A percentile compares a stretch with the other conserved stretches of the same genome.
These are phyloP conservation scores for Schizopygopsis pylzovi DNA, from an alignment of 2,797 vertebrate species.

Conservation along the genomic window DNA sequence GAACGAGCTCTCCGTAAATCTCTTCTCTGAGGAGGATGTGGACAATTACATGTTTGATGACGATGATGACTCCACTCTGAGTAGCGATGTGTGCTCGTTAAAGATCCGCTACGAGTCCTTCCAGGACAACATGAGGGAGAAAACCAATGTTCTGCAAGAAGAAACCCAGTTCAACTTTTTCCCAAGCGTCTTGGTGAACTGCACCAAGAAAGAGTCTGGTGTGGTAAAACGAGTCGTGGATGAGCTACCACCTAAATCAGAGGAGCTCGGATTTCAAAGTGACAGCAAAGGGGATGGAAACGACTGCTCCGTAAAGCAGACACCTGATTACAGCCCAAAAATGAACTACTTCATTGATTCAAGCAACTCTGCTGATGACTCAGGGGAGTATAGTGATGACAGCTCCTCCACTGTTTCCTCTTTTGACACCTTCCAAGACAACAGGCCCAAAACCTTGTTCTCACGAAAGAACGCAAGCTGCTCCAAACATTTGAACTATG, in stretches of 20 bases:
- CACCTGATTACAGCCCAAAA: conserved; percentile 85
- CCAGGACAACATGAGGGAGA: conserved; percentile 98
- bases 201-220: conserved; percentile 88
- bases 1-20: conserved; percentile 98
- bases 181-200: conserved; percentile 93
- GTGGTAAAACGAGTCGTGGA: conserved; percentile 81
- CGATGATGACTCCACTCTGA: conserved; percentile 95
- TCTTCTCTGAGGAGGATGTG: conserved; percentile 98
- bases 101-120: conserved; percentile 99
- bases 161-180: conserved; percentile 99
- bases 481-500: conserved; percentile 94
- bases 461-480: conserved; percentile 87
- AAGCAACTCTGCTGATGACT: conserved; percentile 91
- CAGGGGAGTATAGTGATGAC: conserved; percentile 92
- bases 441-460: conserved; percentile 88
- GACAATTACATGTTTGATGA: conserved; percentile 99
- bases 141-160: conserved; percentile 94
- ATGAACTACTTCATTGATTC: conserved; percentile 92
- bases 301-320: conserved; percentile 83
- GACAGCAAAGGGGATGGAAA: conserved; percentile 85
- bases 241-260: conserved; percentile 85
- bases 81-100: conserved; percentile 96
- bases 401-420: conserved; percentile 94
- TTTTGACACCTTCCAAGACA: conserved; percentile 89
- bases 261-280: conserved; percentile 84